These are phyloP conservation scores for Euglossa dilemma DNA, from an alignment of 1,140 invertebrate genomes.

Conservation along the genomic window DNA sequence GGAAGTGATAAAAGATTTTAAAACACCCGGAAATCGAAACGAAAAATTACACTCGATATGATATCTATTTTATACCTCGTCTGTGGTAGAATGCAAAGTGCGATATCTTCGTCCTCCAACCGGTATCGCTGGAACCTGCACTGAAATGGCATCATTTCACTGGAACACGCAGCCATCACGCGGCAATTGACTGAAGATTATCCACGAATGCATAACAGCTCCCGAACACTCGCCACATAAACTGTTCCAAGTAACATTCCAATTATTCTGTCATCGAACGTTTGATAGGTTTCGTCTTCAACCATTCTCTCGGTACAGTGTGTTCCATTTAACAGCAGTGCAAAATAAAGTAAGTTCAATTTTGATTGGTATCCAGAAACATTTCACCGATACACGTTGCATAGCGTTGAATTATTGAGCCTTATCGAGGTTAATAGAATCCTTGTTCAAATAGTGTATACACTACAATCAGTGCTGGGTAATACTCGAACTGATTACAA, in stretches of 20 bases:
- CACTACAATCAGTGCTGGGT: neutral
- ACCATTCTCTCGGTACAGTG: neutral
- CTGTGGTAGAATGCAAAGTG: neutral
- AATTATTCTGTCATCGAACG: constrained; percentile 5
- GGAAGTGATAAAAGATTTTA: no score
- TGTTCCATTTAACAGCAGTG: neutral
- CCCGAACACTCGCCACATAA: neutral
- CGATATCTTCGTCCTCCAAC: neutral
- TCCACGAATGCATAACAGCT: neutral
- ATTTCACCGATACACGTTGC: neutral
- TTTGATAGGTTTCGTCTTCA: neutral
- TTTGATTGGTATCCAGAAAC: neutral
- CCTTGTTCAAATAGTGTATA: neutral
- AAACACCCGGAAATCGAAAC: neutral
- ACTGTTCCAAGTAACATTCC: neutral
- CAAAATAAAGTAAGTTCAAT: neutral
- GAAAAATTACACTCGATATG: no score
- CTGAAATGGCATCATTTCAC: neutral
- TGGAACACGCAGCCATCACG: constrained; percentile 57
- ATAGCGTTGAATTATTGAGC: neutral
- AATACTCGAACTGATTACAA: no score
- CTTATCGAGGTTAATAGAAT: neutral
- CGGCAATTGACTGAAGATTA: constrained; percentile 56
- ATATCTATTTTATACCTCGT: no score
- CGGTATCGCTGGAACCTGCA: constrained; percentile 32